A percentile compares a stretch with the other conserved stretches of the same genome.
phyloP scores from a whole-genome alignment of 2,888 invertebrate species.

The Eupithecia tripunctaria region DNA sequence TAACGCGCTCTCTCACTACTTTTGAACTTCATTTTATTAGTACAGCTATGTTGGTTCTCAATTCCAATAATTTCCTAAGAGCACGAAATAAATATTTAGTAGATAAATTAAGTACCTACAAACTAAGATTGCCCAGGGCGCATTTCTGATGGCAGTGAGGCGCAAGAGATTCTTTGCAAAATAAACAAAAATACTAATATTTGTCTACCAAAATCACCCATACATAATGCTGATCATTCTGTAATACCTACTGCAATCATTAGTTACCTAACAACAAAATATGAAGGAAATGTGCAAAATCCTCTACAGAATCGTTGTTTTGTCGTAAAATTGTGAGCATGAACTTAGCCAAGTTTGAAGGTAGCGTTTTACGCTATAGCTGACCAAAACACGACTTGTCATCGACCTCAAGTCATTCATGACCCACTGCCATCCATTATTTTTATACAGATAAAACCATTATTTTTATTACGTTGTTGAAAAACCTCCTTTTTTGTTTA shows the following conservation, averaged over 20 bases:
- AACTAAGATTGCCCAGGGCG: not conserved
- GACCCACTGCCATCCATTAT: slow-evolving; percentile 45
- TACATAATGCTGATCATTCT: too few relatives aligned
- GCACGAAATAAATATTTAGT: not conserved
- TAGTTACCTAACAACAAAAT: too few relatives aligned
- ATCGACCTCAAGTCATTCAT: slow-evolving; percentile 52
- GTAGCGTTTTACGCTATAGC: slow-evolving; percentile 12
- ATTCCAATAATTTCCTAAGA: not conserved
- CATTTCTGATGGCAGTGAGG: not conserved
- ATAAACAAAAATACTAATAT: too few relatives aligned
- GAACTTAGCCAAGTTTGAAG: not conserved
- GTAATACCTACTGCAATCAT: too few relatives aligned
- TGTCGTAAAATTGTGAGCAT: not conserved
- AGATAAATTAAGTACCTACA: not conserved
- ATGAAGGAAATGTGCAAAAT: not conserved
- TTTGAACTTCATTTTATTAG: not conserved
- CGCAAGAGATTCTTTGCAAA: not conserved
- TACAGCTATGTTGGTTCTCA: not conserved
- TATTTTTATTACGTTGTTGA: slow-evolving; percentile 40
- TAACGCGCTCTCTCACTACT: slow-evolving; percentile 21
- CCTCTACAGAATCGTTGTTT: not conserved
- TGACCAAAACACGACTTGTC: slow-evolving; percentile 42
- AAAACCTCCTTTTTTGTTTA: slow-evolving; percentile 36
- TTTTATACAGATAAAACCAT: slow-evolving; percentile 37
- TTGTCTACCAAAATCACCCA: too few relatives aligned